These are phyloP conservation scores for Crocallis elinguaria DNA, from an alignment of 2,888 invertebrate species.

Conservation along the genomic window DNA sequence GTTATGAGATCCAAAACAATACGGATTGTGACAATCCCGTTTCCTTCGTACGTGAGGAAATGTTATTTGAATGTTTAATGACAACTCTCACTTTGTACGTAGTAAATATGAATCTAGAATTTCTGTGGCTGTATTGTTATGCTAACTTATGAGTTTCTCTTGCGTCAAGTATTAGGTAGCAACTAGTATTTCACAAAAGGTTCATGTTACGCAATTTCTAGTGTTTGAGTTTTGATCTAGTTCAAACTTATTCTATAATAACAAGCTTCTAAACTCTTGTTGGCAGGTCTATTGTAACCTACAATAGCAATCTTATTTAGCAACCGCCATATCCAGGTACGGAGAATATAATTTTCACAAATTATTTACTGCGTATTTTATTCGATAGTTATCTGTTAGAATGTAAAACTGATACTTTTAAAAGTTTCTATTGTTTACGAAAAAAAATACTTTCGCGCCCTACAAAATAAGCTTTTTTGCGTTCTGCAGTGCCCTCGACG, in stretches of 20 bases:
- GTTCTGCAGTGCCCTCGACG: too few species aligned
- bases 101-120: slow-evolving; percentile 51
- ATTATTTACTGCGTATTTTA: too few species aligned
- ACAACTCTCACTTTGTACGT: slow-evolving; percentile 64
- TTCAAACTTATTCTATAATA: neutral
- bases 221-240: slow-evolving; percentile 1
- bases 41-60: slow-evolving; percentile 78
- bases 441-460: too few species aligned
- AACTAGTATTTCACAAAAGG: slow-evolving; percentile 11
- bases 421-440: too few species aligned
- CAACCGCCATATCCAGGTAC: too few species aligned
- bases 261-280: neutral
- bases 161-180: slow-evolving; percentile 20
- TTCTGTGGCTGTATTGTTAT: slow-evolving; percentile 32
- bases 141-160: slow-evolving; percentile 32
- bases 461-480: too few species aligned
- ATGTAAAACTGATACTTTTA: too few species aligned
- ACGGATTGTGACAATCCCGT: slow-evolving; percentile 80
- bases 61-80: slow-evolving; percentile 80
- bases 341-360: too few species aligned
- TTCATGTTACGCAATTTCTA: slow-evolving; percentile 12
- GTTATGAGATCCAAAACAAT: slow-evolving; percentile 84
- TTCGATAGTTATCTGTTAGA: too few species aligned
- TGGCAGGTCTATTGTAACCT: neutral
- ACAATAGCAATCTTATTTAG: too few species aligned